Conservation (phyloP, 2,113 vertebrate genomes). For the Ancistrus triradiatus region DNA sequence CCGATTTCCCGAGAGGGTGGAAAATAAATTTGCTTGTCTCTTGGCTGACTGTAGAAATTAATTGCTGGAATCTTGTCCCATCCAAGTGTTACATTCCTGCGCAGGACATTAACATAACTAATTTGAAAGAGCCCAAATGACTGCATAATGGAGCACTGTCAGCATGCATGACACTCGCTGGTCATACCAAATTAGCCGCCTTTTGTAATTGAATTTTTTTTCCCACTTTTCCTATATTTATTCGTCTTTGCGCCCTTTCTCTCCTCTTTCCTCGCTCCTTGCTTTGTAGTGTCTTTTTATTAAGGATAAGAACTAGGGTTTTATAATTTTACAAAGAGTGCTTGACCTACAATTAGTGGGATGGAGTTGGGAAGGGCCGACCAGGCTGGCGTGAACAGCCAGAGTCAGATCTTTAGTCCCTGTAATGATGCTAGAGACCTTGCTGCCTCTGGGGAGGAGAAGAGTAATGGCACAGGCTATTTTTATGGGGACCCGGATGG, state of each 20-base stretch:
- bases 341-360: conserved; percentile 99
- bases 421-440: conserved; percentile 99
- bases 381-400: conserved; percentile 56
- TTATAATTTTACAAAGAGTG: conserved; percentile 97
- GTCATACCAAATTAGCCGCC: conserved; percentile 99
- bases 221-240: conserved; percentile 66
- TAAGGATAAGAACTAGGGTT: conserved; percentile 97
- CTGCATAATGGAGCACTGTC: conserved; percentile 99
- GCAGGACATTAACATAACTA: conserved; percentile 99
- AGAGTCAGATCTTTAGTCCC: conserved; percentile 94
- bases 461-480: conserved; percentile 99
- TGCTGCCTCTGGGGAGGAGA: conserved; percentile 85
- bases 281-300: conserved; percentile 63
- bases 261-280: not conserved
- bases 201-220: conserved; percentile 96
- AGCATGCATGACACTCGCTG: conserved; percentile 97
- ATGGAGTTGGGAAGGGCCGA: conserved; percentile 74
- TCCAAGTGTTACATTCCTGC: conserved; percentile 99
- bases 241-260: conserved; percentile 58
- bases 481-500: conserved; percentile 74
- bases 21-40: conserved; percentile 99
- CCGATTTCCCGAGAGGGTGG: conserved; percentile 98
- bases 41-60: conserved; percentile 99
- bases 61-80: conserved; percentile 99
- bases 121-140: conserved; percentile 99